Evolutionary conservation across 2,113 vertebrate species (phyloP).

Genomic region (Papio anubis): DNA sequence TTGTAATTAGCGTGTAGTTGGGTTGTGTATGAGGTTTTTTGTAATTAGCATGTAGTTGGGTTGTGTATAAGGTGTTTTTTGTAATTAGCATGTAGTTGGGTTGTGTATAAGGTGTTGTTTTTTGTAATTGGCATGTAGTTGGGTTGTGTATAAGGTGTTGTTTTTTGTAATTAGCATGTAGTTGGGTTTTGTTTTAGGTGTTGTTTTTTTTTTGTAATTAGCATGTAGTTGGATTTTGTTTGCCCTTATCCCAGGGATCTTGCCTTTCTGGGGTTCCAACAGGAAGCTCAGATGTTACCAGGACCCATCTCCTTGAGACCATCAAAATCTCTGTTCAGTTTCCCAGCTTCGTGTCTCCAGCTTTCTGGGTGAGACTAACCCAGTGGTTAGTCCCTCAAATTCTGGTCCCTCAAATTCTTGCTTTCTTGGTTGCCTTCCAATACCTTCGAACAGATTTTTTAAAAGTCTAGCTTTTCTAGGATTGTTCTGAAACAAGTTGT

Average conservation of each 20-base stretch:
- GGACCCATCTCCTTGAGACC: background rate
- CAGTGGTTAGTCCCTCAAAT: background rate
- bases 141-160: background rate
- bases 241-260: background rate
- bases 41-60: background rate
- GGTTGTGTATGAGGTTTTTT: background rate
- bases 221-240: background rate
- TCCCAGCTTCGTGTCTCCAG: background rate
- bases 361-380: background rate
- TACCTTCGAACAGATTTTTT: background rate
- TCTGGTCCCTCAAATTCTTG: background rate
- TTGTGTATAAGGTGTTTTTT: background rate
- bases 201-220: background rate
- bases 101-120: background rate
- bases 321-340: background rate
- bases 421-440: background rate
- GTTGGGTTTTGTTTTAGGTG: background rate
- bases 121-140: background rate
- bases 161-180: background rate
- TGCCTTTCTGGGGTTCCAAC: background rate
- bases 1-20: too few species aligned
- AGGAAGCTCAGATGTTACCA: fast-evolving
- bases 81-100: background rate
- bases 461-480: background rate
- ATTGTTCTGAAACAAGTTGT: background rate